These are phyloP conservation scores for Tridacna gigas DNA, from an alignment of 2,888 invertebrate species.

Conservation along the genomic window DNA sequence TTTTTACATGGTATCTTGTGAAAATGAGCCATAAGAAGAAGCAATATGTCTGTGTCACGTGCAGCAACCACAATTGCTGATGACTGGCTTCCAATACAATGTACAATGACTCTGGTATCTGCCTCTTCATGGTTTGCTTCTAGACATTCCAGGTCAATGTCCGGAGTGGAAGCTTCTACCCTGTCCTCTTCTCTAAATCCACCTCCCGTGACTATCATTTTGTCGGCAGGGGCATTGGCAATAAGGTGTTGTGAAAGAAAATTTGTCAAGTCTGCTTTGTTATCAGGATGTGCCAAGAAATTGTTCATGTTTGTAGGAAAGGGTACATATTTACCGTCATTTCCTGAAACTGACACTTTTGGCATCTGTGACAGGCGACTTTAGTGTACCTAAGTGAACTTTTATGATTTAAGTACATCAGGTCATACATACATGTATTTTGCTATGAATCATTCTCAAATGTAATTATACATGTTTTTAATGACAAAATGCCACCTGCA, in stretches of 20 bases:
- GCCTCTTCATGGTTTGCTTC: background rate
- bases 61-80: background rate
- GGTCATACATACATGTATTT: too few relatives aligned
- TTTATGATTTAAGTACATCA: too few relatives aligned
- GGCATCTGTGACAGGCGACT: too few relatives aligned
- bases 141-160: background rate
- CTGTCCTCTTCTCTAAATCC: background rate
- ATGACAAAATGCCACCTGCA: too few relatives aligned
- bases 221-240: background rate
- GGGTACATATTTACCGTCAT: conserved; percentile 6
- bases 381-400: too few relatives aligned
- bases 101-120: too few relatives aligned
- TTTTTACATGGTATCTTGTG: too few relatives aligned
- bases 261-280: conserved; percentile 21
- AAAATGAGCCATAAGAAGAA: conserved; percentile 13
- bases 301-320: conserved; percentile 7
- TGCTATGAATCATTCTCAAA: too few relatives aligned
- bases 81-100: conserved; percentile 3
- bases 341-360: too few relatives aligned
- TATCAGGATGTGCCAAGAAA: conserved; percentile 7
- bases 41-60: background rate
- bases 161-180: background rate
- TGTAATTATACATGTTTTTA: too few relatives aligned
- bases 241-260: conserved; percentile 8
- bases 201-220: background rate